These are phyloP conservation scores for Mycalesis mineus DNA, from an alignment of 2,888 invertebrate species.

Conservation along the genomic window DNA sequence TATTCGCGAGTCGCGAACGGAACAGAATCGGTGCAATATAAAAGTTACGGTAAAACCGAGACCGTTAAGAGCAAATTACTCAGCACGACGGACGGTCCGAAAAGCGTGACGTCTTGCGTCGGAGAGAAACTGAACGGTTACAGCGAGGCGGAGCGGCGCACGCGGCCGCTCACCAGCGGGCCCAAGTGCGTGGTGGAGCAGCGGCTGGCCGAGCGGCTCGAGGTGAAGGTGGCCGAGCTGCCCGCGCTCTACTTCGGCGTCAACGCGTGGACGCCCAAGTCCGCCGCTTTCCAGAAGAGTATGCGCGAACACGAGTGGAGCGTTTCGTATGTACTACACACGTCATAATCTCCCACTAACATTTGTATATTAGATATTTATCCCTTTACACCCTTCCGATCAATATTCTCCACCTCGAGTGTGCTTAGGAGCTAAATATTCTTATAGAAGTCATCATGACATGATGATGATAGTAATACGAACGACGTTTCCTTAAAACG, in stretches of 20 bases:
- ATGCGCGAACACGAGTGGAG: constrained; percentile 79
- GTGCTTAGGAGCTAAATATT: constrained; percentile 29
- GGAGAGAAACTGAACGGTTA: constrained; percentile 68
- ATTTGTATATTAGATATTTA: no score
- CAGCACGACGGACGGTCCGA: constrained; percentile 70
- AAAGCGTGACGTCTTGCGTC: constrained; percentile 72
- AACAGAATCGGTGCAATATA: constrained; percentile 73
- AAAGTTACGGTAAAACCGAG: constrained; percentile 71
- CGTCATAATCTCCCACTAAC: constrained; percentile 43
- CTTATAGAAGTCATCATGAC: not conserved
- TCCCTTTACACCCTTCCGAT: constrained; percentile 13
- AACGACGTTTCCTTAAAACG: not conserved
- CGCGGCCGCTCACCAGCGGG: constrained; percentile 63
- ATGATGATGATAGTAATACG: no score
- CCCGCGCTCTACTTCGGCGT: constrained; percentile 85
- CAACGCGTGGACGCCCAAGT: constrained; percentile 87
- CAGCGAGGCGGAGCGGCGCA: constrained; percentile 55
- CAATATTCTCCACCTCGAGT: constrained; percentile 18
- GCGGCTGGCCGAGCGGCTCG: constrained; percentile 71
- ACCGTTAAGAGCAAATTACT: constrained; percentile 74
- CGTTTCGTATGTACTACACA: constrained; percentile 71
- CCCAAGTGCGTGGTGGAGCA: constrained; percentile 67
- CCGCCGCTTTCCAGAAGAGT: constrained; percentile 74
- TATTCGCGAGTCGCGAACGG: constrained; percentile 75
- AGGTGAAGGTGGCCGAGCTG: constrained; percentile 77